A percentile compares a stretch with the other conserved stretches of the same genome.
phyloP scores from a whole-genome alignment of 2,797 vertebrate species.

The Enteromius trimaculatus region DNA sequence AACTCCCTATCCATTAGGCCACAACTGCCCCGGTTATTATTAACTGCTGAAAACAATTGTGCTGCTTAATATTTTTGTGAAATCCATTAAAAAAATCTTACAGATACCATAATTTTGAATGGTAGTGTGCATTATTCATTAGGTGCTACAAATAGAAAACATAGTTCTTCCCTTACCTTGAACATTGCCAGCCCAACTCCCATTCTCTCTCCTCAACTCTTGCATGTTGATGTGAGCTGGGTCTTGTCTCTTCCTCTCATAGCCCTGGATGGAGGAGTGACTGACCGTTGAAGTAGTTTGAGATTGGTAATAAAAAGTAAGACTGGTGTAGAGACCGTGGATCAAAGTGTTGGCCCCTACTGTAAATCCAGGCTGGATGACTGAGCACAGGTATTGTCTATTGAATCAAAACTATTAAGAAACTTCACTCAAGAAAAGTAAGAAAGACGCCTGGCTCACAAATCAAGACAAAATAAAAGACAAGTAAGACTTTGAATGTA shows the following conservation, averaged over 20 bases:
- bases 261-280: slow-evolving; percentile 81
- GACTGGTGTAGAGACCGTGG: slow-evolving; percentile 48
- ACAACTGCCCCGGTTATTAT: not conserved
- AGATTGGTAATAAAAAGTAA: slow-evolving; percentile 43
- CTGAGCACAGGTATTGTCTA: slow-evolving; percentile 30
- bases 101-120: not conserved
- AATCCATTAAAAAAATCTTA: not conserved
- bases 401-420: slow-evolving; percentile 37
- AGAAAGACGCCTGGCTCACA: slow-evolving; percentile 24
- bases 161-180: slow-evolving; percentile 75
- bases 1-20: too few relatives aligned
- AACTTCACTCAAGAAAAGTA: slow-evolving; percentile 34
- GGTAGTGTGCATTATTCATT: not conserved
- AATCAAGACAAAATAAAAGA: slow-evolving; percentile 28
- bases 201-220: slow-evolving; percentile 82
- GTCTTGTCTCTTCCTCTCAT: slow-evolving; percentile 82
- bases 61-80: not conserved
- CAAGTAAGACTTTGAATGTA: slow-evolving; percentile 34
- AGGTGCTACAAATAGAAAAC: slow-evolving; percentile 13
- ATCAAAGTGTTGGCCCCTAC: slow-evolving; percentile 37
- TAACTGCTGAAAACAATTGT: not conserved
- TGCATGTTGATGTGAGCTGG: slow-evolving; percentile 85
- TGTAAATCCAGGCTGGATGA: slow-evolving; percentile 55
- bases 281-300: slow-evolving; percentile 72
- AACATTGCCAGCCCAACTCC: slow-evolving; percentile 85